A percentile compares a stretch with the other conserved stretches of the same genome.
Conservation (phyloP, 1,140 invertebrate species). For the Drosophila sp. region DNA sequence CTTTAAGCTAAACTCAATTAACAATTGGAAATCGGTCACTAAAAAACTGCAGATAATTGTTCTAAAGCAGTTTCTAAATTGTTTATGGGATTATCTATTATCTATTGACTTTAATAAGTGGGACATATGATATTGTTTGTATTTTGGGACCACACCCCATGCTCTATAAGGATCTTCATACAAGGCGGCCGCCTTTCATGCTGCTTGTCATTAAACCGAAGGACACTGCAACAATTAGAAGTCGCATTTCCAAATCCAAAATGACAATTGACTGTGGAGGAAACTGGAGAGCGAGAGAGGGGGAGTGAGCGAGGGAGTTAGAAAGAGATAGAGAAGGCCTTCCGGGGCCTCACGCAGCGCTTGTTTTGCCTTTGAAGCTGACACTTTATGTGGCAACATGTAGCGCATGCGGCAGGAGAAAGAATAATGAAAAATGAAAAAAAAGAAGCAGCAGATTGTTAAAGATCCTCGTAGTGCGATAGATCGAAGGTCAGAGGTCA, state of each 20-base stretch:
- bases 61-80: too few species aligned
- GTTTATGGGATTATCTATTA: neutral
- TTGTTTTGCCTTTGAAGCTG: slow-evolving; percentile 65
- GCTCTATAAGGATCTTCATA: slow-evolving; percentile 6
- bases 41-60: too few species aligned
- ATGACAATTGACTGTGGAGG: neutral
- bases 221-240: slow-evolving; percentile 75
- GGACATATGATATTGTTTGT: slow-evolving; percentile 18
- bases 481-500: slow-evolving; percentile 37
- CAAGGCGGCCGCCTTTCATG: slow-evolving; percentile 46
- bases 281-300: neutral
- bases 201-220: slow-evolving; percentile 73
- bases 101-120: slow-evolving; percentile 1
- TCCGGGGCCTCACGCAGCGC: slow-evolving; percentile 68
- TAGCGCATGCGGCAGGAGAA: slow-evolving; percentile 46
- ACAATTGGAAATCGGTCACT: too few species aligned
- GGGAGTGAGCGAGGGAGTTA: neutral
- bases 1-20: too few species aligned
- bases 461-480: too few species aligned
- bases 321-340: slow-evolving; percentile 18
- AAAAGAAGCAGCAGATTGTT: slow-evolving; percentile 5
- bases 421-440: too few species aligned
- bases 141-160: slow-evolving; percentile 56
- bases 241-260: neutral
- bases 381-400: slow-evolving; percentile 82